These are phyloP conservation scores for Mormyrus lacerda DNA, from an alignment of 2,113 vertebrate species.

Conservation along the genomic window DNA sequence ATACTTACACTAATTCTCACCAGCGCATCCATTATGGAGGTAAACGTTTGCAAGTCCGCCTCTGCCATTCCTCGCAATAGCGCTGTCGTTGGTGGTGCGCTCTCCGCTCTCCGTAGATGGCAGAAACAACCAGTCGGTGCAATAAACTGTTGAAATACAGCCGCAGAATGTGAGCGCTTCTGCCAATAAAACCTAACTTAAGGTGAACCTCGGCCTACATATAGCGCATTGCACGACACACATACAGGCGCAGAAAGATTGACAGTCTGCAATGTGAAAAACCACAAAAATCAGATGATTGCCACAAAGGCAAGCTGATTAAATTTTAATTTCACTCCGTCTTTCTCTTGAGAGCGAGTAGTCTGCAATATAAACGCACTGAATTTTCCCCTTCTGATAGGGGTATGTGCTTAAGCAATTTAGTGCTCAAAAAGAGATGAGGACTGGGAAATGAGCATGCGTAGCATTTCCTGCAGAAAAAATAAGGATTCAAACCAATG, in stretches of 20 bases:
- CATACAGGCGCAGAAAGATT: background rate
- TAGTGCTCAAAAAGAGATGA: background rate
- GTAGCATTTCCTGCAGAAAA: slow-evolving; percentile 22
- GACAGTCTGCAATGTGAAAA: slow-evolving; percentile 6
- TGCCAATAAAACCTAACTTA: slow-evolving; percentile 1
- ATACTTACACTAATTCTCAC: slow-evolving; percentile 84
- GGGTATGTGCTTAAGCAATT: background rate
- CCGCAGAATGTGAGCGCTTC: background rate
- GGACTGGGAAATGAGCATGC: slow-evolving; percentile 20
- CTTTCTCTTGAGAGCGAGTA: background rate
- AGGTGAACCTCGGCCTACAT: slow-evolving; percentile 13
- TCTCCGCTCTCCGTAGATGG: background rate
- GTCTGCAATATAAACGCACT: background rate
- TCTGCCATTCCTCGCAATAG: slow-evolving; percentile 67
- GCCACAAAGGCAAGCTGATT: background rate
- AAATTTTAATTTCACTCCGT: background rate
- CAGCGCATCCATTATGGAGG: slow-evolving; percentile 87
- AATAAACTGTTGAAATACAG: background rate
- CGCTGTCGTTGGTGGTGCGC: background rate
- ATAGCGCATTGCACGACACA: slow-evolving; percentile 1
- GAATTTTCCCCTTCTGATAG: background rate
- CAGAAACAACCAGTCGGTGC: background rate
- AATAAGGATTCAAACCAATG: background rate
- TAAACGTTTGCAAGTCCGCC: slow-evolving; percentile 80
- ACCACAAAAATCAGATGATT: background rate